Conservation (phyloP, 2,797 vertebrate genomes). For the Sorex maritimensis region DNA sequence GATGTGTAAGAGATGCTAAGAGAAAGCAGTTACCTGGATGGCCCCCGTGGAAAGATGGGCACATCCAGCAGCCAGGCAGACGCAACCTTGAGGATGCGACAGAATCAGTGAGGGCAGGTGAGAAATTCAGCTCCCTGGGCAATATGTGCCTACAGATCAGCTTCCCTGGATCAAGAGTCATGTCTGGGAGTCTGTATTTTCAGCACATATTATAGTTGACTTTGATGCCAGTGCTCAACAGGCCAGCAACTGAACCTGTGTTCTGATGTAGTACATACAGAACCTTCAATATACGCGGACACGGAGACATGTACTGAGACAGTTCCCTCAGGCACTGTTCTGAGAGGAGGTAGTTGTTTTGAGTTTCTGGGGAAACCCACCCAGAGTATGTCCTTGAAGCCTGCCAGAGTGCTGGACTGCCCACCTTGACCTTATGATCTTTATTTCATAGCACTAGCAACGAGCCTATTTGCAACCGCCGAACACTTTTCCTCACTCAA, state of each 20-base stretch:
- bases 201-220: slow-evolving; percentile 10
- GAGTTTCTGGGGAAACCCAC: slow-evolving; percentile 20
- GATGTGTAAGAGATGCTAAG: slow-evolving; percentile 53
- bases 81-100: neutral
- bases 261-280: neutral
- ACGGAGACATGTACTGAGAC: neutral
- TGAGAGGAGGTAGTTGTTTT: neutral
- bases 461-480: neutral
- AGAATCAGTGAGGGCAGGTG: neutral
- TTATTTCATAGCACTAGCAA: slow-evolving; percentile 31
- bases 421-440: neutral
- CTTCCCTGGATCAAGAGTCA: neutral
- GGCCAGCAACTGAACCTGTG: neutral
- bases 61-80: neutral
- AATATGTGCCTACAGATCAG: neutral
- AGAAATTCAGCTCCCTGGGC: slow-evolving; percentile 8
- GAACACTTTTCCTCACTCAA: neutral
- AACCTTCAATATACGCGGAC: neutral
- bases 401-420: neutral
- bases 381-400: neutral
- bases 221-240: neutral
- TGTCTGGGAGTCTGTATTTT: slow-evolving; percentile 29
- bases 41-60: slow-evolving; percentile 18
- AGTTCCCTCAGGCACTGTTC: slow-evolving; percentile 20
- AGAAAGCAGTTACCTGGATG: slow-evolving; percentile 60